phyloP scores from a whole-genome alignment of 2,888 invertebrate genomes.

The Ochropleura plecta region DNA sequence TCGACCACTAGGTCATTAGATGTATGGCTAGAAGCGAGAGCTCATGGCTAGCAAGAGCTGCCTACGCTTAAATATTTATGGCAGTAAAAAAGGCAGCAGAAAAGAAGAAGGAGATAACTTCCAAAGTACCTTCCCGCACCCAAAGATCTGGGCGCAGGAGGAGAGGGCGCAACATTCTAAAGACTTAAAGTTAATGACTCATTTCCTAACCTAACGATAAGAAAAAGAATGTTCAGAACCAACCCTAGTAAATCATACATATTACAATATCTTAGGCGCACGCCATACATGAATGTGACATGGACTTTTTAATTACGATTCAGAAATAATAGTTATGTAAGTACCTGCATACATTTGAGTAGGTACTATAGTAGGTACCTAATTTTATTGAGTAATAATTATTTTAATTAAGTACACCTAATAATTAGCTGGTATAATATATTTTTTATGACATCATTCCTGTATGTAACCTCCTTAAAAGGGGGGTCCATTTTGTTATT shows the following conservation, averaged over 20 bases:
- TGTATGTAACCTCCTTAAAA: not conserved
- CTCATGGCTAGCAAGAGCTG: no score
- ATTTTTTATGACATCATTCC: not conserved
- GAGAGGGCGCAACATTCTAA: no score
- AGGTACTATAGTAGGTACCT: not conserved
- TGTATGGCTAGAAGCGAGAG: no score
- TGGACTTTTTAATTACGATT: constrained; percentile 41
- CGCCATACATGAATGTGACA: constrained; percentile 17
- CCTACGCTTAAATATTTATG: no score
- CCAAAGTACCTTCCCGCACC: no score
- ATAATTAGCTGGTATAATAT: not conserved
- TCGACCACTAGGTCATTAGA: no score
- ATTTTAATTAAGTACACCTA: constrained; percentile 16
- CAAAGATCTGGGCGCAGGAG: no score
- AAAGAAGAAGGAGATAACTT: no score
- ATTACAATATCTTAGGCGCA: constrained; percentile 15
- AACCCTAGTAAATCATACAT: constrained; percentile 46
- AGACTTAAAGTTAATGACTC: no score
- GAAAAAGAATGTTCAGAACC: not conserved
- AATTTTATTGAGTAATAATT: not conserved
- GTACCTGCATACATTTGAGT: not conserved
- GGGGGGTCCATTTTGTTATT: not conserved
- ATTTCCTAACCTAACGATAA: no score
- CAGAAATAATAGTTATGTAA: not conserved
- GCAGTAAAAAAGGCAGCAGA: no score